phyloP scores from a whole-genome alignment of 2,797 vertebrate genomes.

The Hipposideros larvatus region DNA sequence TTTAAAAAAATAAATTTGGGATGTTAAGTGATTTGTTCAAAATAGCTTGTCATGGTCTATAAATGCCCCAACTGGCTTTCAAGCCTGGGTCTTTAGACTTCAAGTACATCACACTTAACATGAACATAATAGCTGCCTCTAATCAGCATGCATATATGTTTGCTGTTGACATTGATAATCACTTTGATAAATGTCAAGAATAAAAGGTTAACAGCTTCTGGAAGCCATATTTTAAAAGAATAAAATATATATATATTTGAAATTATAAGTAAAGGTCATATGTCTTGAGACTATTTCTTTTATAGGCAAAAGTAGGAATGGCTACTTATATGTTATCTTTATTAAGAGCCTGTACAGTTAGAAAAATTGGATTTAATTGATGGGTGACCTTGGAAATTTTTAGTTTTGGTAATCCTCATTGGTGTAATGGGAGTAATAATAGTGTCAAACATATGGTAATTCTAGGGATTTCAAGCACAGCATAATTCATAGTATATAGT shows the following conservation, averaged over 20 bases:
- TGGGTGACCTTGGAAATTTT: background rate
- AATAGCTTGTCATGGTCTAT: background rate
- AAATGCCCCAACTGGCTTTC: slow-evolving; percentile 10
- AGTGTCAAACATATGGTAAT: background rate
- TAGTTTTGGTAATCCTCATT: slow-evolving; percentile 16
- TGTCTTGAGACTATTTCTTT: slow-evolving; percentile 14
- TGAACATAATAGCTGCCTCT: background rate
- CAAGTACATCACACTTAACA: background rate
- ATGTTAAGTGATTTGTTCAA: slow-evolving; percentile 48
- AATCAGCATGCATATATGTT: background rate
- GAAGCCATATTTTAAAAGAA: slow-evolving; percentile 25
- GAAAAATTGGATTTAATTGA: slow-evolving; percentile 44
- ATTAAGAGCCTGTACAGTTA: background rate
- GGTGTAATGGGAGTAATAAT: background rate
- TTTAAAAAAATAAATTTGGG: background rate
- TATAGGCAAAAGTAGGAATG: background rate
- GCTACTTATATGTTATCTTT: background rate
- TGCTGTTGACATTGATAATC: slow-evolving; percentile 8
- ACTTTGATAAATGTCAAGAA: background rate
- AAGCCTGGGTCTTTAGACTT: background rate
- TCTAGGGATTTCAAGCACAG: background rate
- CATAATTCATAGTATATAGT: background rate
- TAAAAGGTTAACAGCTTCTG: background rate
- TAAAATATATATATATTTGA: background rate
- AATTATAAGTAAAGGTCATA: slow-evolving; percentile 6